A percentile compares a stretch with the other conserved stretches of the same genome.
phyloP scores from a whole-genome alignment of 1,140 invertebrate species.

The Cydia fagiglandana region DNA sequence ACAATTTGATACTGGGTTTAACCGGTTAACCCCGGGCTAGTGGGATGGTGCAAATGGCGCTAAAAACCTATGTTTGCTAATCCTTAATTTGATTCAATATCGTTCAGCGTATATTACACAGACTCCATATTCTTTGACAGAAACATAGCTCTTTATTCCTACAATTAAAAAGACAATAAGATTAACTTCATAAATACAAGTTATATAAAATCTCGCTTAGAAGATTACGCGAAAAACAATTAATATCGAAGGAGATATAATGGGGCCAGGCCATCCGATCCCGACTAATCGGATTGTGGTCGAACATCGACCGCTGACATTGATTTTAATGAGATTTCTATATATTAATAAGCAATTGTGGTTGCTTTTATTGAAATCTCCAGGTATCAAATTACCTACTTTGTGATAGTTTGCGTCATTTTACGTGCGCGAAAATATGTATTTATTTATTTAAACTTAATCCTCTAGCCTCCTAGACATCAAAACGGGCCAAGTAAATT shows the following conservation, averaged over 20 bases:
- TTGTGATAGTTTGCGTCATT: too few species aligned
- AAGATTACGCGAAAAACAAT: slow-evolving; percentile 63
- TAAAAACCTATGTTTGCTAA: too few species aligned
- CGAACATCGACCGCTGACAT: slow-evolving; percentile 66
- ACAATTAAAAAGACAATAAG: neutral
- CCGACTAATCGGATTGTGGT: slow-evolving; percentile 73
- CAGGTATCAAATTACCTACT: neutral
- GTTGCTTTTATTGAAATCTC: slow-evolving; percentile 14
- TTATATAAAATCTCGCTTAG: slow-evolving; percentile 40
- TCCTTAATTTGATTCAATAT: too few species aligned
- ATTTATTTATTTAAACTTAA: too few species aligned
- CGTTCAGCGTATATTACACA: too few species aligned
- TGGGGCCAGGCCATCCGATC: slow-evolving; percentile 70
- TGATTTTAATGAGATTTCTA: slow-evolving; percentile 71
- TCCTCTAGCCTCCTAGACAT: too few species aligned
- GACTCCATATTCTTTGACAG: too few species aligned
- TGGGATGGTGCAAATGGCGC: too few species aligned
- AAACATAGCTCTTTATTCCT: neutral
- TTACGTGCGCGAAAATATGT: too few species aligned
- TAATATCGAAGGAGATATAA: slow-evolving; percentile 65
- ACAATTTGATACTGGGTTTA: too few species aligned
- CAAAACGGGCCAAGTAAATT: too few species aligned
- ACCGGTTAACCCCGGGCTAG: too few species aligned
- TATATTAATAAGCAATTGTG: slow-evolving; percentile 16
- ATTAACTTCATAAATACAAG: neutral